Evolutionary conservation across 2,113 vertebrate genomes (phyloP), one percentile per base, ranked within the genome.

Genomic region (Phalacrocorax brasilianus): DNA sequence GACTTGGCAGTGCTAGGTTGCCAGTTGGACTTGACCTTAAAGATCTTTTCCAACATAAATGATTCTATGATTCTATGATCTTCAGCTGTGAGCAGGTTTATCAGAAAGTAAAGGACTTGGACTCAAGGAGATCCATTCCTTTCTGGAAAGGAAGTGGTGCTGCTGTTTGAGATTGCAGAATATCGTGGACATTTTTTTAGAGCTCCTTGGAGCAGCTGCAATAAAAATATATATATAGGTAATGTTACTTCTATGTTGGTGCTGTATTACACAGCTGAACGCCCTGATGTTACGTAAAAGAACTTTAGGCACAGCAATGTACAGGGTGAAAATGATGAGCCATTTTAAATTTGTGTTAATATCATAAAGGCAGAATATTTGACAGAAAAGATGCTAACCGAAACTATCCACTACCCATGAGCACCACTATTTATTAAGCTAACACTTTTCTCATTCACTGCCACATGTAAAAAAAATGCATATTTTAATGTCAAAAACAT

Each of bases 401-500:
- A 71, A 95, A 47, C 30, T 42, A 49, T 6, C 44, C 6, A 2
- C 12, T 71, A 74, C 9, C 5, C 38, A 38, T 42, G 19, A 91
- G 19, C 84, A 92, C n/a, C 10, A 44, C 45, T 83, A 70, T 87
- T 86, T 93, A 96, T 93, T 95, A 95, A 88, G 44, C n/a, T 92
- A 88, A 77, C 85, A 74, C 83, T 88, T 83, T 83, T 63, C 47
- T 91, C 45, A 74, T 91, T 92, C n/a, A 40, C 30, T 77, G 30
- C 24, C 68, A 70, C 5, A 1, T 81, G 49, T 78, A 21, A 74
- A 92, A 91, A 71, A 71, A 59, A 18, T 33, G 47, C 33, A 81
- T 96, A 96, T 84, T 91, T 94, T 91, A 93, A 79, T 84, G 91
- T 85, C 33, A 94, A 80, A 92, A 91, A 4, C 53, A 89, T 85